These are phyloP conservation scores for Ceyx erithaca DNA, from an alignment of 2,797 vertebrate species.

Conservation along the genomic window DNA sequence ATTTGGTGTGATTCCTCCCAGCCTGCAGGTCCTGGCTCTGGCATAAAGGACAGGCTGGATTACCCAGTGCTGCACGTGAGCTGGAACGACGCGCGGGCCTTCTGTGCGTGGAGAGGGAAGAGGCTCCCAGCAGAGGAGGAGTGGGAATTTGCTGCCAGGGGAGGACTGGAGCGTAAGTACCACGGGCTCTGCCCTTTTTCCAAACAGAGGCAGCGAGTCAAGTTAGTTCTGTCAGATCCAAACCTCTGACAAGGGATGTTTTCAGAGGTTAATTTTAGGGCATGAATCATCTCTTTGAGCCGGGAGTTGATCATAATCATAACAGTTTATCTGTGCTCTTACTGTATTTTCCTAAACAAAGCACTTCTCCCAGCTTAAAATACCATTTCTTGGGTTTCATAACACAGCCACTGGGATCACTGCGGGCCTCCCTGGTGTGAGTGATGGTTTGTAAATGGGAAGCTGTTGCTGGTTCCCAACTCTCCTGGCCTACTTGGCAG, in stretches of 20 bases:
- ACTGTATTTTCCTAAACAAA: background rate
- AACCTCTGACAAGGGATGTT: background rate
- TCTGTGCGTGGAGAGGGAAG: slow-evolving; percentile 88
- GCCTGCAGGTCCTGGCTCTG: slow-evolving; percentile 91
- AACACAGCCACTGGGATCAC: background rate
- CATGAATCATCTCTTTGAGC: background rate
- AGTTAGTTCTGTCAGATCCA: background rate
- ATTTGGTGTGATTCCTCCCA: slow-evolving; percentile 29
- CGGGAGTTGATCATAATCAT: background rate
- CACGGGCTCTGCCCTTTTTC: background rate
- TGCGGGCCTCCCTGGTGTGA: fast-evolving
- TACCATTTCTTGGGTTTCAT: background rate
- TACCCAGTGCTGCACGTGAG: slow-evolving; percentile 95
- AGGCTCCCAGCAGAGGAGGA: slow-evolving; percentile 91
- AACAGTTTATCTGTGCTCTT: background rate
- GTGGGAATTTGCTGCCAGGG: slow-evolving; percentile 95
- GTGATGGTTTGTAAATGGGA: background rate
- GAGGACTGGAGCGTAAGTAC: slow-evolving; percentile 87
- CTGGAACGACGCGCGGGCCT: slow-evolving; percentile 92
- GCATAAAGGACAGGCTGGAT: slow-evolving; percentile 87
- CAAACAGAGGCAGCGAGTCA: background rate
- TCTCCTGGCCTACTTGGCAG: background rate
- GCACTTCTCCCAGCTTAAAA: background rate
- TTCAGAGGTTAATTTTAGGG: background rate
- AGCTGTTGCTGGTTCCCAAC: background rate